These are phyloP conservation scores for Pomacea maculata DNA, from an alignment of 1,140 invertebrate genomes.

Conservation along the genomic window DNA sequence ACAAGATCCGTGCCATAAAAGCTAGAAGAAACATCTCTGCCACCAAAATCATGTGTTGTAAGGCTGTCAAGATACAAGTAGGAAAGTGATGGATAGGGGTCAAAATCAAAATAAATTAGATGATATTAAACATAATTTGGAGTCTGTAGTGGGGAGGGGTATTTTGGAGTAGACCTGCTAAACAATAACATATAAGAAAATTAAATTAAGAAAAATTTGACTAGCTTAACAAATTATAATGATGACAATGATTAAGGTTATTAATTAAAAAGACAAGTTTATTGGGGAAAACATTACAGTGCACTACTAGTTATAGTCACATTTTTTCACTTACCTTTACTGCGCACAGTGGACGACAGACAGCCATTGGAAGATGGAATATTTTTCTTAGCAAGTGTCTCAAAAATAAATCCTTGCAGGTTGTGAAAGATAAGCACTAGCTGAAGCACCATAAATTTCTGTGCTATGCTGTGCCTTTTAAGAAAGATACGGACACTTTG, in stretches of 20 bases:
- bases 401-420: constrained; percentile 31
- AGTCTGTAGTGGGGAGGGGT: no score
- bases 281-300: background rate
- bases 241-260: background rate
- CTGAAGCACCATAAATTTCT: constrained; percentile 28
- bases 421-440: constrained; percentile 30
- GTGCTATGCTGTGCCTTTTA: constrained; percentile 2
- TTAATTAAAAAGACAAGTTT: background rate
- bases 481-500: constrained; percentile 20
- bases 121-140: no score
- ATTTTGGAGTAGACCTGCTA: no score
- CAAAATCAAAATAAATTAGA: no score
- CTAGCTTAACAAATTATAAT: background rate
- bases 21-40: constrained; percentile 31
- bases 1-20: constrained; percentile 32
- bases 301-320: background rate
- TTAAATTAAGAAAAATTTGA: no score
- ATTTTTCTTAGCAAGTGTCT: constrained; percentile 23
- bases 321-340: constrained; percentile 22
- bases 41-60: constrained; percentile 32
- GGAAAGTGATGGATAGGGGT: no score
- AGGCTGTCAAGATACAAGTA: constrained; percentile 22
- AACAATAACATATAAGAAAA: no score
- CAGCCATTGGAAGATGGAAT: constrained; percentile 28
- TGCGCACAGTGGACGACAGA: constrained; percentile 21